A percentile compares a stretch with the other conserved stretches of the same genome.
Evolutionary conservation across 2,888 invertebrate species (phyloP).

Genomic region (Oscheius sp.): DNA sequence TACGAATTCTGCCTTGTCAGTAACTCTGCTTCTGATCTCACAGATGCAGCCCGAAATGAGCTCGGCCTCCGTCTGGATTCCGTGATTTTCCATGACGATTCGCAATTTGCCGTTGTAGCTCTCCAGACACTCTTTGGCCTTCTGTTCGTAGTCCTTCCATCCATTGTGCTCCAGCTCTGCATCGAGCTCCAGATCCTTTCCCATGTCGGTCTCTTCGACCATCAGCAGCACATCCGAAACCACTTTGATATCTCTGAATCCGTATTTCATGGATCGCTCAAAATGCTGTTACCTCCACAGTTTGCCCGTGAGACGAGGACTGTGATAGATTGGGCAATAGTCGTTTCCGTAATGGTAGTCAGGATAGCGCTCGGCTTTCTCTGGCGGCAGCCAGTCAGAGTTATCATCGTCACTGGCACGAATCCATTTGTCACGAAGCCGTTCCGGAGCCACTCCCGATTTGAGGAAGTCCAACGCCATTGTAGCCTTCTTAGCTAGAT

Average conservation of each 20-base stretch:
- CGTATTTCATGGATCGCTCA: no score
- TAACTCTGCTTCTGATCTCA: conserved; percentile 49
- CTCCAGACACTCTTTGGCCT: conserved; percentile 41
- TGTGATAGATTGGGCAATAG: conserved; percentile 50
- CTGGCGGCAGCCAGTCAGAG: conserved; percentile 38
- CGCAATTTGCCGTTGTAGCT: conserved; percentile 53
- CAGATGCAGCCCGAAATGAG: conserved; percentile 58
- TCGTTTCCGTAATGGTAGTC: conserved; percentile 33
- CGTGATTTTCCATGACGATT: conserved; percentile 55
- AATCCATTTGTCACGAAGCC: conserved; percentile 39
- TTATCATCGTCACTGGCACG: conserved; percentile 13
- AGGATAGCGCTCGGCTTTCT: conserved; percentile 35
- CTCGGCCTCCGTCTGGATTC: conserved; percentile 59
- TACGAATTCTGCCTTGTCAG: conserved; percentile 41
- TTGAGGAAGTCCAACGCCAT: conserved; percentile 70
- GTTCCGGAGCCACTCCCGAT: conserved; percentile 44
- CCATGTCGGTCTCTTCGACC: conserved; percentile 49
- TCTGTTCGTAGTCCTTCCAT: conserved; percentile 38
- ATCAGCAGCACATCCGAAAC: conserved; percentile 56
- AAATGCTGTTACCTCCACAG: conserved; percentile 49
- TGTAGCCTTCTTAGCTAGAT: conserved; percentile 65
- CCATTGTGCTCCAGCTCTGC: conserved; percentile 27
- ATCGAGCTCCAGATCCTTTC: conserved; percentile 34
- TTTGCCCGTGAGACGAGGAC: conserved; percentile 57
- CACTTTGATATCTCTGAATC: conserved; percentile 52